phyloP scores from a whole-genome alignment of 2,797 vertebrate genomes.

The Otolemur crassicaudatus region DNA sequence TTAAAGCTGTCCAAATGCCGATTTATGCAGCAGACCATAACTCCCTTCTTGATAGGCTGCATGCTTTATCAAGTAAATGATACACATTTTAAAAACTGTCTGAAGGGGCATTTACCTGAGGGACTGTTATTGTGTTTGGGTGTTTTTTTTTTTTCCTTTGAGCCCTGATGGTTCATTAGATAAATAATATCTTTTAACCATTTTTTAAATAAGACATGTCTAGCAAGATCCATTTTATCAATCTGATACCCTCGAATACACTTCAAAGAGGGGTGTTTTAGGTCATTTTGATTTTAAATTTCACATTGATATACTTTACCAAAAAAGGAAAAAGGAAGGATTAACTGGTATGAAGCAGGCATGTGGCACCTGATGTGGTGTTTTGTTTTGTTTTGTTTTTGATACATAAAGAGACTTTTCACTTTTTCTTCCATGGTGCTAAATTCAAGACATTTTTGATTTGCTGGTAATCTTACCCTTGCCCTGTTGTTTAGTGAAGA shows the following conservation, averaged over 20 bases:
- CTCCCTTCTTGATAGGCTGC: slow-evolving; percentile 52
- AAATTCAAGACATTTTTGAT: slow-evolving; percentile 16
- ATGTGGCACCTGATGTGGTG: background rate
- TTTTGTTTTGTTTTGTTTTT: background rate
- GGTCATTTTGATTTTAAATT: slow-evolving; percentile 63
- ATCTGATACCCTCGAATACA: slow-evolving; percentile 31
- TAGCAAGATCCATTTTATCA: slow-evolving; percentile 49
- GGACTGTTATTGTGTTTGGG: slow-evolving; percentile 46
- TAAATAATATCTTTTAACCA: slow-evolving; percentile 73
- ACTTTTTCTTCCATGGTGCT: background rate
- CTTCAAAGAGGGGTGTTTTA: background rate
- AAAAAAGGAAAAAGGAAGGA: background rate
- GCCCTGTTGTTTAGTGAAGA: background rate
- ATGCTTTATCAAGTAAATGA: slow-evolving; percentile 71
- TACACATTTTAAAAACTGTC: slow-evolving; percentile 73
- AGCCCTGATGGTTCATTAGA: slow-evolving; percentile 47
- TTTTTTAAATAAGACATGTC: slow-evolving; percentile 60
- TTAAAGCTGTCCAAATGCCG: slow-evolving; percentile 75
- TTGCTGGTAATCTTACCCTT: background rate
- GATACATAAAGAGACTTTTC: background rate
- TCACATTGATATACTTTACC: slow-evolving; percentile 44
- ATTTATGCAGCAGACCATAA: slow-evolving; percentile 71
- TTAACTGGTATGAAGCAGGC: background rate
- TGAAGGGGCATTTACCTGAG: slow-evolving; percentile 52
- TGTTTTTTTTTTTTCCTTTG: background rate